phyloP scores from a whole-genome alignment of 2,797 vertebrate species.

The Choloepus didactylus region DNA sequence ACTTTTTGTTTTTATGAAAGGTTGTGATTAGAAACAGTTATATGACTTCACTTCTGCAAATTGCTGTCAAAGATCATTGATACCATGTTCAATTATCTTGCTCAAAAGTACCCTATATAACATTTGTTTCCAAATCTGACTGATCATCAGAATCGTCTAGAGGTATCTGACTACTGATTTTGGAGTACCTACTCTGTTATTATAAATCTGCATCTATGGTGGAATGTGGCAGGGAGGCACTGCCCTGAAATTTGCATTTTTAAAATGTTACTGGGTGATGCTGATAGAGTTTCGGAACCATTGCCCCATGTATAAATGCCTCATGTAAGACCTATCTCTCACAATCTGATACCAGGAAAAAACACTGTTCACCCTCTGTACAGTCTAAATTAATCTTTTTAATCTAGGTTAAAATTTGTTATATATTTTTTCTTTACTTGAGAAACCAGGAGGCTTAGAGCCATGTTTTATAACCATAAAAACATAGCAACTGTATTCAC shows the following conservation, averaged over 20 bases:
- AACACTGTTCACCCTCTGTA: background rate
- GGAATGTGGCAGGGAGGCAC: background rate
- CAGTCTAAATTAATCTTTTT: background rate
- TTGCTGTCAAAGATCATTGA: background rate
- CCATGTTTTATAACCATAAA: slow-evolving; percentile 11
- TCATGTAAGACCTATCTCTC: background rate
- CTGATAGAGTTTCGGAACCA: background rate
- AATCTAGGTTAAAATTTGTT: background rate
- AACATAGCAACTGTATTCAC: background rate
- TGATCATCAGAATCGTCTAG: background rate
- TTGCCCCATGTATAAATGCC: background rate
- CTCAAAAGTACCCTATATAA: background rate
- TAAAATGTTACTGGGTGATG: background rate
- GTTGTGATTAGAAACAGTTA: background rate
- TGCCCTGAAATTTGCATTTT: background rate
- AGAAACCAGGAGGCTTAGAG: background rate
- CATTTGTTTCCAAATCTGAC: background rate
- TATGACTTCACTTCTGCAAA: background rate
- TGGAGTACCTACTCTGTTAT: background rate
- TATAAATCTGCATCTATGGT: background rate
- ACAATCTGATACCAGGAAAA: slow-evolving; percentile 4
- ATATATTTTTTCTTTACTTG: background rate
- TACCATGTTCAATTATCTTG: background rate
- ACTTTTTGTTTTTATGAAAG: slow-evolving; percentile 37
- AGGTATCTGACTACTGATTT: background rate